Base-by-base conservation (phyloP, 2,797 vertebrate genomes). In the Jordanella pulchra region DNA sequence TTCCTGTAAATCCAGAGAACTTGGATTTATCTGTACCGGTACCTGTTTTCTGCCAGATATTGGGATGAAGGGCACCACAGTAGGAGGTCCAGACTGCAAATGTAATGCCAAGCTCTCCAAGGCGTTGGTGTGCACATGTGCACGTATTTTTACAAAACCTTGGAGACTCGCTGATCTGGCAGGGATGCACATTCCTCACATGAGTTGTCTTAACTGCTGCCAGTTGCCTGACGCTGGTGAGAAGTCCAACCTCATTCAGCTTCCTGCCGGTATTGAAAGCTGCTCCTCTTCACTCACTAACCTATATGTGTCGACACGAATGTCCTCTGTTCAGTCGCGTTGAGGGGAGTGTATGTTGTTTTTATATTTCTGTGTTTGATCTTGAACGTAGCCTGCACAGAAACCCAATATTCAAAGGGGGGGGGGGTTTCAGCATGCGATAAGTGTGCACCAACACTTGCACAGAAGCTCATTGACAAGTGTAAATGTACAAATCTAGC, bases 381-480 rank as follows among this genome's bases (percentile, higher is more conserved):
- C 73, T 64, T 1, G 77, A 7, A 50, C 82, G 83, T 82, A 75
- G 74, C 83, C 78, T 78, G 67, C 73, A 72, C 69, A 1, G 75
- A 76, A 91, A 90, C 83, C 74, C 76, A 72, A 89, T 82, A 61
- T 69, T 70, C 69, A 72, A 79, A 77, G 78, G 75, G 86, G 86
- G 80, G 85, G 67, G 71, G 76, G 54, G 45, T 78, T 69, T 15
- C 47, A 32, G 69, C 58, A 71, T 76, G 86, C 70, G 85, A 88
- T 84, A 71, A 81, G 79, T 30, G 75, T 35, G 28, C 67, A 2
- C 48, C 23, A 11, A 68, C 74, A 32, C 48, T 58, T 11, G 45
- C 71, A 66, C 61, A 61, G 35, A 25, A 44, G 3, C 55, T 55
- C 15, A 48, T 18, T 25, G 35, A 63, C 23, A 44, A 63, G 15